Evolutionary conservation across 2,888 invertebrate species (phyloP).

Genomic region (Argynnis bischoffii): DNA sequence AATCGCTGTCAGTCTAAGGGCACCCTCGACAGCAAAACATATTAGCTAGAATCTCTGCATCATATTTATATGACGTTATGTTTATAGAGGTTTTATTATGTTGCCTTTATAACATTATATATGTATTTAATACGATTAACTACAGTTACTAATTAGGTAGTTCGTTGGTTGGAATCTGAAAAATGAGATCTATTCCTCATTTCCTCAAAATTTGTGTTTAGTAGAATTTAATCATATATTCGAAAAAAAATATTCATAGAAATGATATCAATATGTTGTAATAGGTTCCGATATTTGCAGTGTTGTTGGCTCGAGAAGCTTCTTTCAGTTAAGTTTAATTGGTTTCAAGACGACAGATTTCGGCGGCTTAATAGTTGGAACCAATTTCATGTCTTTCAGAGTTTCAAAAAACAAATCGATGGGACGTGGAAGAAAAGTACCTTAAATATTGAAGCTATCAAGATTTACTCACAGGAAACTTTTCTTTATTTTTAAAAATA

Average conservation of each 20-base stretch:
- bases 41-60: conserved; percentile 25
- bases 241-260: not conserved
- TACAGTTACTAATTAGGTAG: not conserved
- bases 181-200: not conserved
- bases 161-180: not conserved
- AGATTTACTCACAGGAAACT: no score
- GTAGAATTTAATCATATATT: not conserved
- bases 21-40: conserved; percentile 30
- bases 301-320: conserved; percentile 30
- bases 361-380: conserved; percentile 28
- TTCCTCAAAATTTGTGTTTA: not conserved
- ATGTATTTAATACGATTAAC: no score
- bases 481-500: no score
- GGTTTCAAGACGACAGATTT: conserved; percentile 47
- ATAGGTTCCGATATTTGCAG: conserved; percentile 20
- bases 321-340: conserved; percentile 55
- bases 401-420: no score
- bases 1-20: conserved; percentile 34
- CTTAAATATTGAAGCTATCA: no score
- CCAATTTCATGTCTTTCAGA: conserved; percentile 20
- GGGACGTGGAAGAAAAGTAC: no score
- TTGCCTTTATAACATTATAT: not conserved
- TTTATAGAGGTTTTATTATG: conserved; percentile 8
- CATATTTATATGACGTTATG: conserved; percentile 28
- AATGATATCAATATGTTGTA: conserved; percentile 5